phyloP scores from a whole-genome alignment of 2,113 vertebrate genomes.

The Meriones unguiculatus region DNA sequence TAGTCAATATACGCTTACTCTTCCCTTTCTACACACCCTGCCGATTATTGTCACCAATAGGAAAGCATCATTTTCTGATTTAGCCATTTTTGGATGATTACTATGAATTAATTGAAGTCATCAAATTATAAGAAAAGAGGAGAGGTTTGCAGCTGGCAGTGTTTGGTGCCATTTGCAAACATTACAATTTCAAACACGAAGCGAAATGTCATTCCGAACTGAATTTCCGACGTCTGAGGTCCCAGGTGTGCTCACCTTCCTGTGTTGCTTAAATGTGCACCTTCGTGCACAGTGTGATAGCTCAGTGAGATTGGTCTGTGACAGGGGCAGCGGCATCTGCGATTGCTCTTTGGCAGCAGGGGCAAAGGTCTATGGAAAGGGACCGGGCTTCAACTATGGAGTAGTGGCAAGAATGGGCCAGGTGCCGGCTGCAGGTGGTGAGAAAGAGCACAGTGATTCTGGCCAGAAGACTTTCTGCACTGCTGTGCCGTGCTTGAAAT shows the following conservation, averaged over 20 bases:
- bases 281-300: fast-evolving
- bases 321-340: neutral
- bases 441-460: neutral
- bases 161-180: conserved; percentile 70
- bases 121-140: conserved; percentile 46
- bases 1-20: neutral
- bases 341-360: neutral
- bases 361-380: neutral
- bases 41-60: conserved; percentile 21
- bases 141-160: conserved; percentile 22
- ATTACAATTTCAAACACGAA: conserved; percentile 50
- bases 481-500: neutral
- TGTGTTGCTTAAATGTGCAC: neutral
- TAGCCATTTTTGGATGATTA: conserved; percentile 52
- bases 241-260: neutral
- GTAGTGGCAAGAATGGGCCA: neutral
- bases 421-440: neutral
- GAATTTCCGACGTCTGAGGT: neutral
- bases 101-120: conserved; percentile 50
- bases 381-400: neutral
- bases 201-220: conserved; percentile 23
- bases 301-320: neutral
- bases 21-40: conserved; percentile 48
- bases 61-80: conserved; percentile 54
- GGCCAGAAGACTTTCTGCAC: neutral